Evolutionary conservation across 2,113 vertebrate species (phyloP).

Genomic region (Gymnogyps californianus): DNA sequence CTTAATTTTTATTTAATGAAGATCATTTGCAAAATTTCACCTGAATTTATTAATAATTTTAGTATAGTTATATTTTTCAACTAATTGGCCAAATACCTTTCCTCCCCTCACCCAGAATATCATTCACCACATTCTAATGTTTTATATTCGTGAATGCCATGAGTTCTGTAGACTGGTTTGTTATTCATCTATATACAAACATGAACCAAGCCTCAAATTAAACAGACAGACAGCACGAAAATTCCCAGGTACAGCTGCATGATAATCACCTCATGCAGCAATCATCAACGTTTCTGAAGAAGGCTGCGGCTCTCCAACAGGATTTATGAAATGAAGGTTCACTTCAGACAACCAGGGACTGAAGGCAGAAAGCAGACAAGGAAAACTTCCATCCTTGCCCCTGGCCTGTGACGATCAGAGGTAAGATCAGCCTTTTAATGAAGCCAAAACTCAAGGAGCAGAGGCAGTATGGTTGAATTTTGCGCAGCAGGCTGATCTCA

Average conservation of each 20-base stretch:
- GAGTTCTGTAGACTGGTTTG: background rate
- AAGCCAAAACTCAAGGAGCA: background rate
- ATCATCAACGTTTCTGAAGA: accelerated
- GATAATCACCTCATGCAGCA: background rate
- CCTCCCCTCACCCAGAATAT: background rate
- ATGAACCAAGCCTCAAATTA: background rate
- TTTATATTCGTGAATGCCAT: background rate
- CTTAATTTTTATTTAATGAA: background rate
- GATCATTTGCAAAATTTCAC: background rate
- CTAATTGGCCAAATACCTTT: background rate
- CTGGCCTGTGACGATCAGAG: background rate
- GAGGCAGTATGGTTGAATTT: background rate
- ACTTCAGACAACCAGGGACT: background rate
- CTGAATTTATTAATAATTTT: too few relatives aligned
- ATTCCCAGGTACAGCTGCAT: background rate
- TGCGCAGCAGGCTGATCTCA: background rate
- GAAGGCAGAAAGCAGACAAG: background rate
- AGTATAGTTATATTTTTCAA: background rate
- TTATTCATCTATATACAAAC: background rate
- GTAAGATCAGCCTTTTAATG: too few relatives aligned
- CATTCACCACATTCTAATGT: too few relatives aligned
- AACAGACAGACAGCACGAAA: background rate
- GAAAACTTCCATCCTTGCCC: background rate
- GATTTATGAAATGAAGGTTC: background rate
- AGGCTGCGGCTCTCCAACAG: background rate